phyloP scores from a whole-genome alignment of 2,888 invertebrate species.

The Meganola albula region DNA sequence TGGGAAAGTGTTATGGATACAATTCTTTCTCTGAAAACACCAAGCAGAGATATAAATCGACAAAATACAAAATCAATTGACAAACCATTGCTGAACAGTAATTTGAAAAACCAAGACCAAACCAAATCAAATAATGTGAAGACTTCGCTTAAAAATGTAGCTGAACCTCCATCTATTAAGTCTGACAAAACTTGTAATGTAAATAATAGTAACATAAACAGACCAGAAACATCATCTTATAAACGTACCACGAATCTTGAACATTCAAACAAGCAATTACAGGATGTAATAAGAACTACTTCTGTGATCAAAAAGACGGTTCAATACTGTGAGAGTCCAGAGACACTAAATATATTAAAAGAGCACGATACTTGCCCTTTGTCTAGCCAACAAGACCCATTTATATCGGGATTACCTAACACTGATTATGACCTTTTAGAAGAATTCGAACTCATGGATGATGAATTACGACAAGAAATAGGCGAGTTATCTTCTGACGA shows the following conservation, averaged over 20 bases:
- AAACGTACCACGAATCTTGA: conserved; percentile 3
- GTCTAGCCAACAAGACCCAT: conserved; percentile 42
- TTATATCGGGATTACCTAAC: conserved; percentile 53
- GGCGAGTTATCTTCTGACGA: conserved; percentile 63
- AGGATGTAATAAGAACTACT: conserved; percentile 10
- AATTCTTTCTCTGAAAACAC: conserved; percentile 57
- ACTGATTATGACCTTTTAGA: conserved; percentile 65
- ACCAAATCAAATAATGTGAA: too few relatives aligned
- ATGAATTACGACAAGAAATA: conserved; percentile 64
- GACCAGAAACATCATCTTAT: conserved; percentile 3
- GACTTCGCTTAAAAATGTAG: too few relatives aligned
- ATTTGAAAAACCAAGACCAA: background rate
- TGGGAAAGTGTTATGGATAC: conserved; percentile 62
- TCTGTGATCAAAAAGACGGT: conserved; percentile 8
- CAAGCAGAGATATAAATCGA: conserved; percentile 51
- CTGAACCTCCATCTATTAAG: too few relatives aligned
- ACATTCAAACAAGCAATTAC: conserved; percentile 8
- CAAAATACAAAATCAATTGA: conserved; percentile 26
- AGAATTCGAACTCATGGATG: conserved; percentile 68
- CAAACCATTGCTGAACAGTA: background rate
- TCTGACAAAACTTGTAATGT: conserved; percentile 5
- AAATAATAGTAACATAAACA: background rate
- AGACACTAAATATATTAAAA: too few relatives aligned
- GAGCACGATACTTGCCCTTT: conserved; percentile 29
- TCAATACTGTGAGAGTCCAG: too few relatives aligned